Evolutionary conservation across 1,140 invertebrate genomes (phyloP), one percentile per base, ranked within the genome.

Genomic region (Trichonephila clavipes): DNA sequence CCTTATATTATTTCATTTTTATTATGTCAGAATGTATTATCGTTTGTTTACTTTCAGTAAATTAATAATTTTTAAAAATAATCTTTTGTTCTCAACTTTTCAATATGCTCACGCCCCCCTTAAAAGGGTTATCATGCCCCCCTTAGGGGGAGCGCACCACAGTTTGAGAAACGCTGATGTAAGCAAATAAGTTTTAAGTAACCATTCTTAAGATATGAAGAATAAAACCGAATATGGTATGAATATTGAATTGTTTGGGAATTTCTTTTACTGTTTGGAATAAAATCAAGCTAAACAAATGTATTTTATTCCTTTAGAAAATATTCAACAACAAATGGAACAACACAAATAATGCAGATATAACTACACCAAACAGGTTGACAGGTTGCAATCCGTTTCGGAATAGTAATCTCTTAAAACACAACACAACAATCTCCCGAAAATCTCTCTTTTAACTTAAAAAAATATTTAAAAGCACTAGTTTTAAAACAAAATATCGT

Each of bases 401-500:
- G 18, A 40, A 34, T 21, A 34, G 28, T 34, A 77, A 34, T 40
- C 34, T 18, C 5, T 16, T 40, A 5, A 77, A 77, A 51, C 7
- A 51, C 34, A 40, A 40, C 34, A 34, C 72, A 77, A 6, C 72
- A 77, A 77, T 77, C 72, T 77, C 28, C 28, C 5, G 28, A 77
- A 77, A 40, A 40, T 40, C 34, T 40, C 34, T 77, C 72, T 77
- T 77, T 40, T 40, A 40, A 18, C 72, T 77, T 77, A 77, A 77
- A 69, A n/a, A 28, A 77, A 77, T 77, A 77, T 77, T 77, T 77
- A 77, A 77, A 77, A 77, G 72, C 72, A 77, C 34, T 77, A 34
- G 24, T 28, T 77, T 40, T 2, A 77, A 77, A 77, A 77, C 14
- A 77, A 77, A 77, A 77, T 40, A 77, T 77, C 28, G 28, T 28